Base-by-base conservation (phyloP, 2,113 vertebrate species). In the Sisor rabdophorus region DNA sequence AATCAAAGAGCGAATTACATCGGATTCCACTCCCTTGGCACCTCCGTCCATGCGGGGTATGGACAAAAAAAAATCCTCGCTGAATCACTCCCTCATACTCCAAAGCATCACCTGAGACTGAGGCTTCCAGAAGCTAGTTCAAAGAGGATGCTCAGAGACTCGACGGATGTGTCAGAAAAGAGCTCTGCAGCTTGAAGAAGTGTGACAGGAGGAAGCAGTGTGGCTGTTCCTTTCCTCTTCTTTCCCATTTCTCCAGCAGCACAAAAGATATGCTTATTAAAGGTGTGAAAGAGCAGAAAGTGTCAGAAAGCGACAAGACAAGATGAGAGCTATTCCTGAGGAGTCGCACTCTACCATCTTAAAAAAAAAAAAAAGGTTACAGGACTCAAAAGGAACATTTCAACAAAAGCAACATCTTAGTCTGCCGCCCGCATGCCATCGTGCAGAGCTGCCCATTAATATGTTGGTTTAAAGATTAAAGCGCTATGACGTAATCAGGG, bases 1-100 rank as follows among this genome's bases (percentile, higher is more conserved):
- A 87, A 87, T 85, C 84, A 85, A 78, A 80, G 63, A 56, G 26
- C 68, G 72, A 32, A 17, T 13, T 22, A 22, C 36, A 26, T 12
- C n/a, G 63, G 40, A n/a, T 48, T 8, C 40, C 61, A 54, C 60
- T 48, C 71, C 71, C 75, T 48, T 47, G 71, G 68, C 82, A 36
- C 60, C 77, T 76, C 77, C 71, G 67, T 74, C 73, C 67, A 73
- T 56, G 61, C n/a, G 36, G 36, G 15, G 64, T 11, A 9, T 16
- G 20, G 32, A 11, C 1, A 32, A 20, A 50, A 68, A 10, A 48
- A 71, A 28, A 75, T 16, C 60, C 56, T 28, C 48, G 40, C 22
- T n/a, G 19, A 63, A 55, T 75, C 32, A n/a, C 71, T 58, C 47
- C 47, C 54, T 56, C 40, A 52, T 24, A 15, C 40, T 55, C 15